Evolutionary conservation across 2,888 invertebrate species (phyloP).

Genomic region (Andrena bicolor): DNA sequence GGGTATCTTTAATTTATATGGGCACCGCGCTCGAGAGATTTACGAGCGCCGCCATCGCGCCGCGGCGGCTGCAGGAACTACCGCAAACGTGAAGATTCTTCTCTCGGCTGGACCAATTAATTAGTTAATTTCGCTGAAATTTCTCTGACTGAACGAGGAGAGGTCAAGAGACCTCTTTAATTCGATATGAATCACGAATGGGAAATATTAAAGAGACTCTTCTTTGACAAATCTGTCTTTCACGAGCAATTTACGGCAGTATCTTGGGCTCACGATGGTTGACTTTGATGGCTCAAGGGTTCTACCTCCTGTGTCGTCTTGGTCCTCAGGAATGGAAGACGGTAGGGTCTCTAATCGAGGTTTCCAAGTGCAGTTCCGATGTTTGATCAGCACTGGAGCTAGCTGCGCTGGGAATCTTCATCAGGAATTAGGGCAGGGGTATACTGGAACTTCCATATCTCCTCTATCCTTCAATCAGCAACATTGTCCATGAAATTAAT

Average conservation of each 20-base stretch:
- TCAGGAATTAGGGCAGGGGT: not conserved
- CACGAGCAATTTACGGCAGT: not conserved
- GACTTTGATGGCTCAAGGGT: not conserved
- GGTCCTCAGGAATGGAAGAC: not conserved
- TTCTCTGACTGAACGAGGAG: not conserved
- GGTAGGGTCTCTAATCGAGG: not conserved
- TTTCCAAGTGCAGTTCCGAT: not conserved
- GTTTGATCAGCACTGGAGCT: conserved; percentile 6
- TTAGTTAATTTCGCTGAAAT: conserved; percentile 33
- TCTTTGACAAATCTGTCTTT: not conserved
- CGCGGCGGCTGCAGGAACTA: not conserved
- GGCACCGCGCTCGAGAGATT: conserved; percentile 44
- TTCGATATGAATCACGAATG: not conserved
- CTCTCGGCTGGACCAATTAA: conserved; percentile 30
- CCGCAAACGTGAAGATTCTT: not conserved
- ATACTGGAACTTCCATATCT: not conserved
- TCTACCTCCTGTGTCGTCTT: not conserved
- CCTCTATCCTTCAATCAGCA: not conserved
- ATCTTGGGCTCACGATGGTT: not conserved
- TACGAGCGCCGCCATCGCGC: conserved; percentile 12
- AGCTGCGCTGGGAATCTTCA: not conserved
- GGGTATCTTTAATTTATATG: conserved; percentile 66
- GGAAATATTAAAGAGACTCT: not conserved
- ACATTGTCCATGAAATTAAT: not conserved
- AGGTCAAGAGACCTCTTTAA: conserved; percentile 5